Evolutionary conservation across 2,888 invertebrate genomes (phyloP).

Genomic region (Entomobrya multifasciata): DNA sequence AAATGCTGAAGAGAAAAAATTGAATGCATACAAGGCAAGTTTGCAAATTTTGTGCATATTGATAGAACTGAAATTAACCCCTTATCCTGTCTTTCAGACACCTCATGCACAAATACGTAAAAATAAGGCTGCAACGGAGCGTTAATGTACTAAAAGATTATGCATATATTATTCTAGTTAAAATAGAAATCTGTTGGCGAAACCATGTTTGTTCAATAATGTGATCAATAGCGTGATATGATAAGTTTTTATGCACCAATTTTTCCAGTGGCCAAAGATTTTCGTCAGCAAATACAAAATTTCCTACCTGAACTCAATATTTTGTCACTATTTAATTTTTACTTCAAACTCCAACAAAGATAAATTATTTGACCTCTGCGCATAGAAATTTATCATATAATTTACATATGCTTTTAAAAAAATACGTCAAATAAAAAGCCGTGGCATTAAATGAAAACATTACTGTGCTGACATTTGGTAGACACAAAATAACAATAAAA

Average conservation of each 20-base stretch:
- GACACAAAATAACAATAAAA: constrained; percentile 20
- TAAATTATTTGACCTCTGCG: constrained; percentile 32
- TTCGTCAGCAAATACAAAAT: too few species aligned
- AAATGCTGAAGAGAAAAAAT: not conserved
- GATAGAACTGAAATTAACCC: not conserved
- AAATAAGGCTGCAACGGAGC: too few species aligned
- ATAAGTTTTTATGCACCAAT: not conserved
- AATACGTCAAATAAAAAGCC: too few species aligned
- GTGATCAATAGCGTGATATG: not conserved
- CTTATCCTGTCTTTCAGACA: not conserved
- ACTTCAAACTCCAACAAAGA: not conserved
- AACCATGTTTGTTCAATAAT: not conserved
- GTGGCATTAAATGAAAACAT: too few species aligned
- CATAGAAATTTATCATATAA: not conserved
- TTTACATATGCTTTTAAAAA: too few species aligned
- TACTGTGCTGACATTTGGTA: not conserved
- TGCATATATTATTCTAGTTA: too few species aligned
- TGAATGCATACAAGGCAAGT: not conserved
- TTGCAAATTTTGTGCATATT: not conserved
- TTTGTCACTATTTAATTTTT: constrained; percentile 12
- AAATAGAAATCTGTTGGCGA: too few species aligned
- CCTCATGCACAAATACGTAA: not conserved
- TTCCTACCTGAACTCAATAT: not conserved
- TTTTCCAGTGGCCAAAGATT: not conserved
- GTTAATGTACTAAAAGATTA: too few species aligned